A percentile compares a stretch with the other conserved stretches of the same genome.
Evolutionary conservation across 2,797 vertebrate genomes (phyloP).

Genomic region (Steatocranus sp.): DNA sequence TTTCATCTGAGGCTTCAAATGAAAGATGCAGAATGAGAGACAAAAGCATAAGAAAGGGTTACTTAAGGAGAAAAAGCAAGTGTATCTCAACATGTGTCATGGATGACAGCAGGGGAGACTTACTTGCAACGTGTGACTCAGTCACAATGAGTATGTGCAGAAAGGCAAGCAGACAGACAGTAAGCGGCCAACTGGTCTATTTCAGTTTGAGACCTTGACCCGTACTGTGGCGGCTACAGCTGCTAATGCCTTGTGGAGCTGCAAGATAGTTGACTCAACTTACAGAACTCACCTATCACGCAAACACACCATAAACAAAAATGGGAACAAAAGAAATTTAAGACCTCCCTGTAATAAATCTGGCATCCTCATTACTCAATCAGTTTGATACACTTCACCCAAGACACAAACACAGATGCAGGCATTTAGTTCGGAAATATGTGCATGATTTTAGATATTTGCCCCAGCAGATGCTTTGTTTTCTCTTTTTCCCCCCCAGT

Average conservation of each 20-base stretch:
- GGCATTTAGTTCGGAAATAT: background rate
- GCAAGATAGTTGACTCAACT: slow-evolving; percentile 25
- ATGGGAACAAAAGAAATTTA: background rate
- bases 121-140: slow-evolving; percentile 15
- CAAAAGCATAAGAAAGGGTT: background rate
- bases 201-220: slow-evolving; percentile 54
- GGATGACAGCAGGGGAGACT: background rate
- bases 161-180: slow-evolving; percentile 13
- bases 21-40: slow-evolving; percentile 13
- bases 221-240: slow-evolving; percentile 45
- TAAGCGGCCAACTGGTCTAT: slow-evolving; percentile 39
- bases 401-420: background rate
- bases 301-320: background rate
- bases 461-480: background rate
- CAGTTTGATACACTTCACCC: background rate
- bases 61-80: background rate
- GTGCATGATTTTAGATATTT: slow-evolving; percentile 12
- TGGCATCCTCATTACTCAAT: background rate
- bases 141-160: slow-evolving; percentile 28
- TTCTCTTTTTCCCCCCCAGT: background rate
- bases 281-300: slow-evolving; percentile 23
- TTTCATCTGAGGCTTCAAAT: slow-evolving; percentile 61
- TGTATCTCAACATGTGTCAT: slow-evolving; percentile 10
- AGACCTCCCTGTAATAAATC: background rate
- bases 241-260: slow-evolving; percentile 21